A percentile compares a stretch with the other conserved stretches of the same genome.
Conservation (phyloP, 2,113 vertebrate genomes). For the Grammomys surdaster region DNA sequence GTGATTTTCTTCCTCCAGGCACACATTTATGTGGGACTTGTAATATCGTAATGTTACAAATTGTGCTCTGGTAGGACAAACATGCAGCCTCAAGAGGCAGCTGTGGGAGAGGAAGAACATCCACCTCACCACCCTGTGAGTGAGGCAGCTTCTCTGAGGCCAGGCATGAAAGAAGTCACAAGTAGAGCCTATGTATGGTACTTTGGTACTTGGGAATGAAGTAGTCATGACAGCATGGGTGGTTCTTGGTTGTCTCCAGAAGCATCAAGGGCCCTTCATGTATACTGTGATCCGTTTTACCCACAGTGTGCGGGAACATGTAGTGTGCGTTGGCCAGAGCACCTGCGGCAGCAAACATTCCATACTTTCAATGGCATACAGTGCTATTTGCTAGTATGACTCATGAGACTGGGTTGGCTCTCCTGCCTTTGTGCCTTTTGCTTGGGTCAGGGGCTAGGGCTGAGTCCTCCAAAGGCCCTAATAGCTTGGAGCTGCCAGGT, state of each 20-base stretch:
- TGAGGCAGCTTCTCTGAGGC: not conserved
- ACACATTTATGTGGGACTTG: not conserved
- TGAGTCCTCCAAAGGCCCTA: not conserved
- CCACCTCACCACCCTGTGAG: accelerated
- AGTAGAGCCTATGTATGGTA: not conserved
- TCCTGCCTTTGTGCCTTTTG: accelerated
- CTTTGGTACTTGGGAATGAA: no score
- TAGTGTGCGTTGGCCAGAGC: not conserved
- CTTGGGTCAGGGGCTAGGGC: not conserved
- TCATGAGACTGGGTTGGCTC: not conserved
- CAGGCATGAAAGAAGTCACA: not conserved
- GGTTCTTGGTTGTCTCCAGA: no score
- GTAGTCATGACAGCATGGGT: not conserved
- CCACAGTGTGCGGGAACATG: accelerated
- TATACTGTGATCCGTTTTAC: not conserved
- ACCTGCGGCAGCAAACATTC: not conserved
- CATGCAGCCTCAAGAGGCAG: not conserved
- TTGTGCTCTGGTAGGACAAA: accelerated
- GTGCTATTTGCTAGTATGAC: accelerated
- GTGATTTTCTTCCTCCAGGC: not conserved
- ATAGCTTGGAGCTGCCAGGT: not conserved
- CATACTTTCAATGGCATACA: not conserved
- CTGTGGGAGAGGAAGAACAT: accelerated
- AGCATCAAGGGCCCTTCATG: not conserved
- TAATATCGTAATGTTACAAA: not conserved